Percentiles rank a stretch among this genome's conserved stretches.
These are phyloP conservation scores for Oryctes rhinoceros DNA, from an alignment of 1,140 invertebrate genomes.

Conservation along the genomic window DNA sequence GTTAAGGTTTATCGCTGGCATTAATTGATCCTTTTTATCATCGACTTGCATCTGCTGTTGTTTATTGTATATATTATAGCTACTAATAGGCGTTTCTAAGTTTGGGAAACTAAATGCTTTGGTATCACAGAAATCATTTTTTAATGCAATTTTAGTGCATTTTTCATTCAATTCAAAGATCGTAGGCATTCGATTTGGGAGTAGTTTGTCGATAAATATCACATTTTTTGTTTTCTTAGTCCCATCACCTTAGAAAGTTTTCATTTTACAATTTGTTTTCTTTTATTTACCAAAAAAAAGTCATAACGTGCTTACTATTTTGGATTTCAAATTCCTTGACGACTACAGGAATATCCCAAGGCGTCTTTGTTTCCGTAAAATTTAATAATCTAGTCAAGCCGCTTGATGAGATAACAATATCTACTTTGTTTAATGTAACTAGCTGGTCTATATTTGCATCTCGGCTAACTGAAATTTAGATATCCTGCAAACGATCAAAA, in stretches of 20 bases:
- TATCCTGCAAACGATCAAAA: background rate
- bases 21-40: too few relatives aligned
- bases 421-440: constrained; percentile 55
- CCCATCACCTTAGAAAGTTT: constrained; percentile 44
- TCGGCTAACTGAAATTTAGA: constrained; percentile 57
- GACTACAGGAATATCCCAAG: constrained; percentile 62
- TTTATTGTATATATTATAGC: too few relatives aligned
- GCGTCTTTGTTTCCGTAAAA: constrained; percentile 56
- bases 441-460: constrained; percentile 60
- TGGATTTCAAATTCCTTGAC: constrained; percentile 56
- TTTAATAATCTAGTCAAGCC: constrained; percentile 61
- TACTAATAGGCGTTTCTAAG: background rate
- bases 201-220: constrained; percentile 62
- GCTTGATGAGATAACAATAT: constrained; percentile 63
- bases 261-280: background rate
- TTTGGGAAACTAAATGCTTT: constrained; percentile 49
- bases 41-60: too few relatives aligned
- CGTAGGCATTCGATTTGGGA: constrained; percentile 57
- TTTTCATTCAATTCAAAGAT: constrained; percentile 58
- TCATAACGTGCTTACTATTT: constrained; percentile 43
- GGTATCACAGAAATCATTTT: constrained; percentile 52
- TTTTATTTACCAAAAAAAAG: background rate
- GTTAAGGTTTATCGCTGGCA: too few relatives aligned
- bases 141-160: constrained; percentile 60
- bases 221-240: constrained; percentile 56